These are phyloP conservation scores for Enteromius viviparus DNA, from an alignment of 2,797 vertebrate species.

Conservation along the genomic window DNA sequence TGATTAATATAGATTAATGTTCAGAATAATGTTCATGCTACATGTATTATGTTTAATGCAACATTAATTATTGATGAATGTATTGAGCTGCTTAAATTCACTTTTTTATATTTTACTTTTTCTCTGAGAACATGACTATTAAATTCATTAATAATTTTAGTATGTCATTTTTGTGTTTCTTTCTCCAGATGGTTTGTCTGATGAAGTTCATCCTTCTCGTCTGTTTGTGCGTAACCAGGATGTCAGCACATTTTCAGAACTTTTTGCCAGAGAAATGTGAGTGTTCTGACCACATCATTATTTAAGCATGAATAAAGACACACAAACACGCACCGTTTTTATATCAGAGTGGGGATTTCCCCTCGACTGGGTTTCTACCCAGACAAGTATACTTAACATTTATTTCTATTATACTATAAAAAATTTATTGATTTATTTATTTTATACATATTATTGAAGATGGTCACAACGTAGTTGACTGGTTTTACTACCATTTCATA, in stretches of 20 bases:
- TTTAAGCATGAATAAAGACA: background rate
- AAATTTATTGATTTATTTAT: no score
- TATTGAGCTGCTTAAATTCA: background rate
- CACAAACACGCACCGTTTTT: background rate
- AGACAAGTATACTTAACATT: background rate
- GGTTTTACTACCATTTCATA: background rate
- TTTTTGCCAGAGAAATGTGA: slow-evolving; percentile 52
- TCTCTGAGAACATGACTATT: background rate
- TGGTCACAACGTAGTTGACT: background rate
- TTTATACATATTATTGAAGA: background rate
- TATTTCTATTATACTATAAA: no score
- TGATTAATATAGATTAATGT: background rate
- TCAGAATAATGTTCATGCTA: background rate
- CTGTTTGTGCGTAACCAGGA: slow-evolving; percentile 12
- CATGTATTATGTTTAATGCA: background rate
- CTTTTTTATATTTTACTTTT: background rate
- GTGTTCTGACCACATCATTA: background rate
- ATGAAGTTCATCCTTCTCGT: slow-evolving; percentile 30
- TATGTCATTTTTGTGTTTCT: background rate
- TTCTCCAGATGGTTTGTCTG: slow-evolving; percentile 44
- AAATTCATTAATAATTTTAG: background rate
- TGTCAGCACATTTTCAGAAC: slow-evolving; percentile 8
- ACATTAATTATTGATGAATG: background rate
- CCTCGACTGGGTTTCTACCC: background rate
- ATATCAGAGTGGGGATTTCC: background rate